These are phyloP conservation scores for Spheniscus humboldti DNA, from an alignment of 2,797 vertebrate species.

Conservation along the genomic window DNA sequence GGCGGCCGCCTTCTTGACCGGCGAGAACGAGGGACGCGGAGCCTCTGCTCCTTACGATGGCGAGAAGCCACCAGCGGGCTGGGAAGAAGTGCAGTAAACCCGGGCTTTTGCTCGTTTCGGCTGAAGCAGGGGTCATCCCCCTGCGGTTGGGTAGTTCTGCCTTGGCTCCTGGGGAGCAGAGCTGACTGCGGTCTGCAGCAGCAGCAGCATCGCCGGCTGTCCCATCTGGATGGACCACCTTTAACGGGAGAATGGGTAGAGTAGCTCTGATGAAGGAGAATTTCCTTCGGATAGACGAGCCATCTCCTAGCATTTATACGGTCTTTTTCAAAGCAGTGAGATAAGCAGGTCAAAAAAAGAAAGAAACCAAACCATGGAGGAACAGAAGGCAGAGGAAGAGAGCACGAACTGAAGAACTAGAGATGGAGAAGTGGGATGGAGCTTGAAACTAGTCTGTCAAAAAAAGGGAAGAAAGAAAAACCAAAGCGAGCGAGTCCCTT, in stretches of 20 bases:
- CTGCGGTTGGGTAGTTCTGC: not conserved
- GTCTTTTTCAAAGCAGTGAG: not conserved
- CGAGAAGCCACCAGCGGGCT: not conserved
- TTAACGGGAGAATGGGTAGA: accelerated
- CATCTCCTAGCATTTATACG: accelerated
- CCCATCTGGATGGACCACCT: accelerated
- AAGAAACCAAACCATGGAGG: not conserved
- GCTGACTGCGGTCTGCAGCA: not conserved
- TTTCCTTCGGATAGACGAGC: not conserved
- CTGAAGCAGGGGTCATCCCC: too few species aligned
- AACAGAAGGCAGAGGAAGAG: not conserved
- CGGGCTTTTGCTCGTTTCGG: not conserved
- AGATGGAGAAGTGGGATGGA: not conserved
- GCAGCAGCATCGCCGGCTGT: not conserved
- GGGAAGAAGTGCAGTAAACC: accelerated
- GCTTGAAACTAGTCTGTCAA: not conserved
- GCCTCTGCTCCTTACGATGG: not conserved
- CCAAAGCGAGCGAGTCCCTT: not conserved
- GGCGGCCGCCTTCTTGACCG: too few species aligned
- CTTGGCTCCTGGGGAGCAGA: not conserved
- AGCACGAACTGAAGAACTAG: not conserved
- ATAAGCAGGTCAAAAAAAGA: too few species aligned
- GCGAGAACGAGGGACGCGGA: not conserved
- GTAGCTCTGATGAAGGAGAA: not conserved
- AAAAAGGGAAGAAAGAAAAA: not conserved